These are phyloP conservation scores for Drosophila ironensis DNA, from an alignment of 1,140 invertebrate species.

Conservation along the genomic window DNA sequence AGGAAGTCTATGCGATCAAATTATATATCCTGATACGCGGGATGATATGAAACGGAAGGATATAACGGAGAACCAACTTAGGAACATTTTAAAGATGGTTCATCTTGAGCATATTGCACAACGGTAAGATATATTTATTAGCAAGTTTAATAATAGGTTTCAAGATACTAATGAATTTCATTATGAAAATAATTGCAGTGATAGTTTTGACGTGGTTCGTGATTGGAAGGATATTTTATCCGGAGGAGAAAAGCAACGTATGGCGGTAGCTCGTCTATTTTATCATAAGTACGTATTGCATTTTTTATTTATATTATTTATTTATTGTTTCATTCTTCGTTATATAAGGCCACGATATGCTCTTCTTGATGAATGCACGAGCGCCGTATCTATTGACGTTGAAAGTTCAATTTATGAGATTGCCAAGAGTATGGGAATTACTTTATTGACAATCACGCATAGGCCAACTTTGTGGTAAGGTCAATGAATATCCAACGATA, in stretches of 20 bases:
- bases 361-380: slow-evolving; percentile 97
- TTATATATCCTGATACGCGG: slow-evolving; percentile 95
- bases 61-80: slow-evolving; percentile 87
- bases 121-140: slow-evolving; percentile 84
- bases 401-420: slow-evolving; percentile 97
- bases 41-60: slow-evolving; percentile 89
- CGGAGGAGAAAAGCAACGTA: slow-evolving; percentile 98
- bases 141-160: background rate
- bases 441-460: slow-evolving; percentile 97
- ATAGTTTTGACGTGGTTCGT: slow-evolving; percentile 90
- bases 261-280: slow-evolving; percentile 97
- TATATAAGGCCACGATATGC: slow-evolving; percentile 93
- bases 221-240: slow-evolving; percentile 99
- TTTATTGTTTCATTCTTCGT: too few relatives aligned
- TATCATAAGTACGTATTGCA: slow-evolving; percentile 92
- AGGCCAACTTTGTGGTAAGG: slow-evolving; percentile 92
- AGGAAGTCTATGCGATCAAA: slow-evolving; percentile 97
- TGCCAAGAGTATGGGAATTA: slow-evolving; percentile 94
- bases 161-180: background rate
- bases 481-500: too few relatives aligned
- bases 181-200: slow-evolving; percentile 60
- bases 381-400: slow-evolving; percentile 98
- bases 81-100: slow-evolving; percentile 87
- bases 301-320: background rate
- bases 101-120: slow-evolving; percentile 93